Base-by-base conservation (phyloP, 2,797 vertebrate species). In the Acestrorhynchus altus region DNA sequence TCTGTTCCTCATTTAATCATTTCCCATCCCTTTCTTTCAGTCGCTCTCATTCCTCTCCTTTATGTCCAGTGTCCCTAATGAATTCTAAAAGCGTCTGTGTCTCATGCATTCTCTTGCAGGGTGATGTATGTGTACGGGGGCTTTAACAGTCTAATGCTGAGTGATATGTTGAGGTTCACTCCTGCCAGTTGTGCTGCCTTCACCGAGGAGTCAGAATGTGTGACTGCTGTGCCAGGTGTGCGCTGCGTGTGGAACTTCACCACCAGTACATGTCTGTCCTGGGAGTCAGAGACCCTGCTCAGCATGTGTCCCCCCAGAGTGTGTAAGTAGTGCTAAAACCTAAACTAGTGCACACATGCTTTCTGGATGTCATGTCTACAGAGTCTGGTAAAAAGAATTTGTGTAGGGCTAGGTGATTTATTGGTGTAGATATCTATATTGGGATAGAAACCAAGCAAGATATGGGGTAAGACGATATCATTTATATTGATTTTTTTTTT, bases 111-210 rank as follows among this genome's bases (percentile, higher is more conserved):
- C 8, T 68, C 54, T 52, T 40, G 60, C 89, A 99, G 98, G 72
- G 91, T 88, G 22, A 98, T 99, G 97, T 97, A 96, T 40, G 82
- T 99, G 18, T 98, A 98, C 13, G 98, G 98, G 8, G 98, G 98
- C 63, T 99, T 99, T 90, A 99, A 99, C 90, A 99, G 98, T 87
- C 95, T 99, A 65, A 94, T 99, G 64, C 95, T 98, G 74, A 94
- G 94, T 0, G 97, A 99, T 79, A 82, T 99, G 40, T 92, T 99
- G 57, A 86, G 89, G 71, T 98, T 95, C 86, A 96, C 95, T 0
- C 94, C 95, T 0, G 92, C 95, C 73, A 93, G 87, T 80, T 99
- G 98, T 24, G 89, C 86, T 1, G 94, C 94, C 2, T 95, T 96
- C 79, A 81, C 15, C 63, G 90, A 81, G 0, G 71, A 75, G 1